A percentile compares a stretch with the other conserved stretches of the same genome.
Conservation (phyloP, 2,888 invertebrate species). For the Parnassius orleans region DNA sequence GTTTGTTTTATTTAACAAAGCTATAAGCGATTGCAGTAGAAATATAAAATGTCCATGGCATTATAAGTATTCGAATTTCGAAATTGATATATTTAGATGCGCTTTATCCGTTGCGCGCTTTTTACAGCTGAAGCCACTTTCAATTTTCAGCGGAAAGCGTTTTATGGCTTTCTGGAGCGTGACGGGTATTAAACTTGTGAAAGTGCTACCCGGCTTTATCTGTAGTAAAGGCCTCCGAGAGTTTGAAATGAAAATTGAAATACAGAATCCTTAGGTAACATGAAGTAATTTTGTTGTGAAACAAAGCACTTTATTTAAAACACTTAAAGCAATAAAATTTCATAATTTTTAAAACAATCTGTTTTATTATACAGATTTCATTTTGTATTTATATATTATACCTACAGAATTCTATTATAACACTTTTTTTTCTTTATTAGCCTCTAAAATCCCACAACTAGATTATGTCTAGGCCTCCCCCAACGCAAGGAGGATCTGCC, state of each 20-base stretch:
- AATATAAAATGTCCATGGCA: conserved; percentile 22
- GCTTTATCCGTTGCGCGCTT: conserved; percentile 56
- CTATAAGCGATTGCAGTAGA: not conserved
- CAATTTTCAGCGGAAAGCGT: conserved; percentile 73
- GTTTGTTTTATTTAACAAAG: not conserved
- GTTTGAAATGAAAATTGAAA: not conserved
- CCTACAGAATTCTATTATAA: no score
- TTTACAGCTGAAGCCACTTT: conserved; percentile 76
- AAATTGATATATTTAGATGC: conserved; percentile 61
- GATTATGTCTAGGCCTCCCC: no score
- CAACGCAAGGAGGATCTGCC: no score
- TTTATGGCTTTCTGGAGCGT: conserved; percentile 67
- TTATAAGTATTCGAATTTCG: conserved; percentile 43
- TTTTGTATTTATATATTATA: no score
- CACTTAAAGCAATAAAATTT: no score
- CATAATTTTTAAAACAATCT: no score
- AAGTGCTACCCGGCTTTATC: conserved; percentile 14
- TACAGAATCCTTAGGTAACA: no score
- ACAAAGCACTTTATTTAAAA: no score
- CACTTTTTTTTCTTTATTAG: no score
- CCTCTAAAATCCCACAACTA: no score
- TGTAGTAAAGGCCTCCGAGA: conserved; percentile 8
- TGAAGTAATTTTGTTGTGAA: no score
- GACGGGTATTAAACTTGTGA: conserved; percentile 53
- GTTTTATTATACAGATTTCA: no score